Evolutionary conservation across 2,888 invertebrate genomes (phyloP).

Genomic region (Philhelius pedissequus): DNA sequence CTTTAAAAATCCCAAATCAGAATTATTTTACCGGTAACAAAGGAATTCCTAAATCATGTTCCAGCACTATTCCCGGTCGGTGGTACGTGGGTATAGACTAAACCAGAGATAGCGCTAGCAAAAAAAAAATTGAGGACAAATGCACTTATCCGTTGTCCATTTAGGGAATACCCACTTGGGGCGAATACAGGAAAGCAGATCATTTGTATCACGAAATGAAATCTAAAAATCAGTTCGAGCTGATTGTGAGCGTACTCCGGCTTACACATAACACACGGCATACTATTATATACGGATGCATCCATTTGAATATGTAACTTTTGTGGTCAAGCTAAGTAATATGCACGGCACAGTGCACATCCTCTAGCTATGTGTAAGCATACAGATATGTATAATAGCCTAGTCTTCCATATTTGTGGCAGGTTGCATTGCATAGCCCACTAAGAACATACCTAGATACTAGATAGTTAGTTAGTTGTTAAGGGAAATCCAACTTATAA

Average conservation of each 20-base stretch:
- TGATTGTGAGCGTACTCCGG: slow-evolving; percentile 31
- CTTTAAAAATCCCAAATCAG: slow-evolving; percentile 41
- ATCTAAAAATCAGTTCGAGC: slow-evolving; percentile 59
- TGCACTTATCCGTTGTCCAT: slow-evolving; percentile 54
- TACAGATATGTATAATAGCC: neutral
- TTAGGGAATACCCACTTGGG: slow-evolving; percentile 44
- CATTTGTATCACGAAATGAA: slow-evolving; percentile 67
- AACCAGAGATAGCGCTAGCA: neutral
- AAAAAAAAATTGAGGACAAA: slow-evolving; percentile 45
- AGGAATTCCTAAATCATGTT: slow-evolving; percentile 59
- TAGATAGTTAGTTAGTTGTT: neutral
- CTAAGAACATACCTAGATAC: neutral
- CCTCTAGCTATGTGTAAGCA: neutral
- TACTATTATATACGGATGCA: neutral
- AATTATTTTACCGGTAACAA: slow-evolving; percentile 55
- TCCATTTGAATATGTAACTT: slow-evolving; percentile 56
- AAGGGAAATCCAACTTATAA: slow-evolving; percentile 20
- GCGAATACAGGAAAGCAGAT: slow-evolving; percentile 49
- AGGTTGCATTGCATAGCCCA: slow-evolving; percentile 20
- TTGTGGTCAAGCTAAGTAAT: slow-evolving; percentile 35
- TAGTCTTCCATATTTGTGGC: slow-evolving; percentile 54
- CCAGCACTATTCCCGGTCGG: slow-evolving; percentile 11
- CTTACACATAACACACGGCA: neutral
- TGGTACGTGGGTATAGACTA: neutral
- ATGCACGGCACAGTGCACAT: neutral